Percentiles rank a stretch among this genome's conserved stretches.
These are phyloP conservation scores for Rhopilema esculentum DNA, from an alignment of 30 jellyfish, hydroid and myxozoan species.

Conservation along the genomic window DNA sequence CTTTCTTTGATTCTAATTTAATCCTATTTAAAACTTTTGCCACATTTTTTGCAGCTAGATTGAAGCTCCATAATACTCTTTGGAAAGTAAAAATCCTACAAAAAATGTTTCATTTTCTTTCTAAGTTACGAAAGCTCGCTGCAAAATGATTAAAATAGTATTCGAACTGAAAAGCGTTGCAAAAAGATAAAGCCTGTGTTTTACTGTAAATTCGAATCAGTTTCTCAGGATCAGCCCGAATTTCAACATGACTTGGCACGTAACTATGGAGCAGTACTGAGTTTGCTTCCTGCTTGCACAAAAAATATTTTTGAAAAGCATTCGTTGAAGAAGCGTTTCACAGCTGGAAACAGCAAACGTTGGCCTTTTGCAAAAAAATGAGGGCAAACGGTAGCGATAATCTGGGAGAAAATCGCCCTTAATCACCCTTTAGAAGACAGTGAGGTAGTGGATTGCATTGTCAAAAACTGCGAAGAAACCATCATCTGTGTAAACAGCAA, in stretches of 20 bases:
- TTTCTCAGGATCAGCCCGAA: background rate
- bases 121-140: too few species aligned
- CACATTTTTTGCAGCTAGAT: too few species aligned
- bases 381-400: background rate
- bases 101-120: too few species aligned
- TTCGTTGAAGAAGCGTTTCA: background rate
- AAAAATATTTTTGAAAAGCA: background rate
- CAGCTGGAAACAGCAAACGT: background rate
- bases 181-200: too few species aligned
- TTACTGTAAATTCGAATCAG: too few species aligned
- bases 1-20: too few species aligned
- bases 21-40: too few species aligned
- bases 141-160: too few species aligned
- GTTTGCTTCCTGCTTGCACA: background rate
- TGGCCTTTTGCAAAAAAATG: background rate
- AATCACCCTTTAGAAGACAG: background rate
- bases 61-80: too few species aligned
- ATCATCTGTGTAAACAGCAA: background rate
- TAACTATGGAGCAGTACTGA: background rate
- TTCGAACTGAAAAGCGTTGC: too few species aligned
- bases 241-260: background rate
- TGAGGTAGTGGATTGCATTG: background rate
- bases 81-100: too few species aligned
- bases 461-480: background rate
- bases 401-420: background rate